Conservation (phyloP, 2,113 vertebrate species). For the Saccopteryx bilineata region DNA sequence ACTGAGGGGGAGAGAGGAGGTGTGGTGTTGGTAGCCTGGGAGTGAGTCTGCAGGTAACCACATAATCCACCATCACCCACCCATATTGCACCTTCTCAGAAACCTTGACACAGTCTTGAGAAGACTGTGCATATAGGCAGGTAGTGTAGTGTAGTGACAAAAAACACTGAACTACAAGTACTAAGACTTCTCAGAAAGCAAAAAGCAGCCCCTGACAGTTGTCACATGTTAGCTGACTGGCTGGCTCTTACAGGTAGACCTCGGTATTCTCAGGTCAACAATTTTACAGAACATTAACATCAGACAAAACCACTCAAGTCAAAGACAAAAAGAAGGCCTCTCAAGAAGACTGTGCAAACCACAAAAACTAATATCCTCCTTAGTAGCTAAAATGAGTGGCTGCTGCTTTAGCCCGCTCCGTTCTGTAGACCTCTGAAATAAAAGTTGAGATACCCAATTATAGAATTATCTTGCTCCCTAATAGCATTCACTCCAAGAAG, state of each 20-base stretch:
- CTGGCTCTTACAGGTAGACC: not conserved
- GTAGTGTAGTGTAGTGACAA: not conserved
- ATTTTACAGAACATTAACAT: not conserved
- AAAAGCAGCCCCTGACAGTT: not conserved
- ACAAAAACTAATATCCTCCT: not conserved
- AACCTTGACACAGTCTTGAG: not conserved
- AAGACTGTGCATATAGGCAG: not conserved
- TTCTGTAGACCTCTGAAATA: not conserved
- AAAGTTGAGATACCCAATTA: not conserved
- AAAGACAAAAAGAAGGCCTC: not conserved
- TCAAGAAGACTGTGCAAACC: not conserved
- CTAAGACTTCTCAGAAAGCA: not conserved
- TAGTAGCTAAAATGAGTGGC: not conserved
- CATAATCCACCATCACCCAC: no score
- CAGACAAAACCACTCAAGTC: not conserved
- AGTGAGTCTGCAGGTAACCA: not conserved
- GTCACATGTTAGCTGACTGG: not conserved
- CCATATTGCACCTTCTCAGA: not conserved
- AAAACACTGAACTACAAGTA: not conserved
- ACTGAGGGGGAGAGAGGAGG: rapidly evolving
- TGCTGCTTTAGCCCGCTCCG: not conserved
- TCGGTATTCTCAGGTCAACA: not conserved
- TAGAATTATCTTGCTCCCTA: not conserved
- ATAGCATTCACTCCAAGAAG: not conserved
- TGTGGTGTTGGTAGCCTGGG: not conserved